Percentiles rank a stretch among this genome's conserved stretches.
phyloP scores from a whole-genome alignment of 2,797 vertebrate species.

The Pseudochirops corinnae region DNA sequence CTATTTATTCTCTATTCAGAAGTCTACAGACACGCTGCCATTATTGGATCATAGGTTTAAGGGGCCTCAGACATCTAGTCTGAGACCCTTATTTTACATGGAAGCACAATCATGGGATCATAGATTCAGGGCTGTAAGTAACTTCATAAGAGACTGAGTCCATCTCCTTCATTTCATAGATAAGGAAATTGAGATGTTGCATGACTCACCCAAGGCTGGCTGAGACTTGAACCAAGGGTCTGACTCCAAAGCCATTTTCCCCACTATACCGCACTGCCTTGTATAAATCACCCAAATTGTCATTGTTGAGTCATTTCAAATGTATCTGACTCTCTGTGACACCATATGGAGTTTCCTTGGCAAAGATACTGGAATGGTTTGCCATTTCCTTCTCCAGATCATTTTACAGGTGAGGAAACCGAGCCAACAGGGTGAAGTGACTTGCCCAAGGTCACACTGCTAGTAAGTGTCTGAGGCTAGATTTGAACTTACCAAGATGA shows the following conservation, averaged over 20 bases:
- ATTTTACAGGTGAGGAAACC: neutral
- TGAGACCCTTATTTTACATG: neutral
- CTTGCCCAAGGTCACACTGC: neutral
- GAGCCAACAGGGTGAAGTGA: neutral
- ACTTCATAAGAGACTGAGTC: neutral
- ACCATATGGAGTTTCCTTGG: neutral
- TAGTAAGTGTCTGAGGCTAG: neutral
- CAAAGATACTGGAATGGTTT: neutral
- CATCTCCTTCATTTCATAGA: neutral
- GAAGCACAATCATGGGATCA: neutral
- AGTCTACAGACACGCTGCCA: neutral
- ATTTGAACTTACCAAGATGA: neutral
- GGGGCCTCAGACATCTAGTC: neutral
- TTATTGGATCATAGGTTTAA: neutral
- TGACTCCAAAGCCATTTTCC: neutral
- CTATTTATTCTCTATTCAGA: neutral
- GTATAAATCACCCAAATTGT: neutral
- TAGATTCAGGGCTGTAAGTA: neutral
- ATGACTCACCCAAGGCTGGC: neutral
- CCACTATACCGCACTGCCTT: neutral
- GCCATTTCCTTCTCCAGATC: neutral
- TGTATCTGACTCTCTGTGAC: neutral
- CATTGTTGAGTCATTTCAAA: neutral
- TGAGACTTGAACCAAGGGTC: neutral
- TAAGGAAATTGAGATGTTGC: neutral